phyloP scores from a whole-genome alignment of 2,888 invertebrate species.

The Anodontia alba region DNA sequence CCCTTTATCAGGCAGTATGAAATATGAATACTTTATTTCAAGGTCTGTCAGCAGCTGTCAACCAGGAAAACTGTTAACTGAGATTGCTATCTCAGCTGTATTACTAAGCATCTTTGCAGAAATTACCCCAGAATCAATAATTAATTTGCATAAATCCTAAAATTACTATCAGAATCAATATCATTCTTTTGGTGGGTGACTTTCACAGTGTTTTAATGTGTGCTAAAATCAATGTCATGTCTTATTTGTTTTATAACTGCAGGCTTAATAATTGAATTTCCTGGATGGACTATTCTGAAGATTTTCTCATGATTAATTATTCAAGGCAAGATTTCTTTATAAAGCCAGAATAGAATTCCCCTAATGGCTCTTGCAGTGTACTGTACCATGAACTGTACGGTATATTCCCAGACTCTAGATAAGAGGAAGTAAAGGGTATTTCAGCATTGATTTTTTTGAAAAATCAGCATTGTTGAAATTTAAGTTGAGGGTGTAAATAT shows the following conservation, averaged over 20 bases:
- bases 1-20: too few species aligned
- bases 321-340: not conserved
- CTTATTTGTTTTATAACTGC: slow-evolving; percentile 4
- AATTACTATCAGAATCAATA: slow-evolving; percentile 14
- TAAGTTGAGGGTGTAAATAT: too few species aligned
- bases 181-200: not conserved
- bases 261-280: slow-evolving; percentile 10
- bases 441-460: too few species aligned
- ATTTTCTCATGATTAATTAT: slow-evolving; percentile 18
- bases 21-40: too few species aligned
- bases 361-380: too few species aligned
- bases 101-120: not conserved
- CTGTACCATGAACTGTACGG: too few species aligned
- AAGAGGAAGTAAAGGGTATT: too few species aligned
- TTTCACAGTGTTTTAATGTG: slow-evolving; percentile 9
- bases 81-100: not conserved
- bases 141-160: slow-evolving; percentile 14
- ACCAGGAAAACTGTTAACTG: not conserved
- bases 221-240: slow-evolving; percentile 14
- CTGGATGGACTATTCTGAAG: not conserved
- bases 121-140: slow-evolving; percentile 3
- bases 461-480: too few species aligned
- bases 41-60: too few species aligned
- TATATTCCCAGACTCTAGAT: too few species aligned
- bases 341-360: not conserved